Evolutionary conservation across 1,140 invertebrate genomes (phyloP).

Genomic region (Littorina saxatilis): DNA sequence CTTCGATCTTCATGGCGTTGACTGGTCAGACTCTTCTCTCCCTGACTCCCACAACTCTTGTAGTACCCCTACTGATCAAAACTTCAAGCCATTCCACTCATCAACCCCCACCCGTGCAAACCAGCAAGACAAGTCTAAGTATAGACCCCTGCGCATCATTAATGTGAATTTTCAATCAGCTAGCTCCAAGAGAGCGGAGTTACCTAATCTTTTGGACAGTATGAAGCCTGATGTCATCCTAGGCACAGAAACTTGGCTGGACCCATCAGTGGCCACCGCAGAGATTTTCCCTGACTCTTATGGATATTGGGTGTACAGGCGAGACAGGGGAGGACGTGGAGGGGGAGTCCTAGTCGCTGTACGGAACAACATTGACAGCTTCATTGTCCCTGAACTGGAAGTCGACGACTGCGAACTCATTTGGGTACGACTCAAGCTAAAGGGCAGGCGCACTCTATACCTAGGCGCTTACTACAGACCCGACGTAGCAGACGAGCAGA

Average conservation of each 20-base stretch:
- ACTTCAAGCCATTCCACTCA: neutral
- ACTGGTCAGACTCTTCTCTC: neutral
- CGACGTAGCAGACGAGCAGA: neutral
- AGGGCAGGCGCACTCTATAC: neutral
- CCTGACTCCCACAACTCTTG: neutral
- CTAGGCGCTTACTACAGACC: conserved; percentile 1
- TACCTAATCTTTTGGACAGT: neutral
- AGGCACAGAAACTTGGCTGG: neutral
- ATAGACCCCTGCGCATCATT: neutral
- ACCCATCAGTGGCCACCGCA: neutral
- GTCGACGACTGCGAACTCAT: neutral
- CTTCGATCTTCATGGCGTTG: neutral
- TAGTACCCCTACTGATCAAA: neutral
- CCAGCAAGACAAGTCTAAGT: neutral
- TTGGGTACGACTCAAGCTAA: neutral
- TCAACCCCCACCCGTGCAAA: neutral
- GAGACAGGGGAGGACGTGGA: neutral
- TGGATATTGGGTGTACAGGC: neutral
- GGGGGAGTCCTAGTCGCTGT: neutral
- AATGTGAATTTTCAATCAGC: neutral
- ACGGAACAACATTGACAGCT: neutral
- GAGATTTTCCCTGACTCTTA: neutral
- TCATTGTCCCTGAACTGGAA: neutral
- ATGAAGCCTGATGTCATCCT: neutral
- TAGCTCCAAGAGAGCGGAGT: neutral